These are phyloP conservation scores for Todus mexicanus DNA, from an alignment of 2,797 vertebrate genomes.

Conservation along the genomic window DNA sequence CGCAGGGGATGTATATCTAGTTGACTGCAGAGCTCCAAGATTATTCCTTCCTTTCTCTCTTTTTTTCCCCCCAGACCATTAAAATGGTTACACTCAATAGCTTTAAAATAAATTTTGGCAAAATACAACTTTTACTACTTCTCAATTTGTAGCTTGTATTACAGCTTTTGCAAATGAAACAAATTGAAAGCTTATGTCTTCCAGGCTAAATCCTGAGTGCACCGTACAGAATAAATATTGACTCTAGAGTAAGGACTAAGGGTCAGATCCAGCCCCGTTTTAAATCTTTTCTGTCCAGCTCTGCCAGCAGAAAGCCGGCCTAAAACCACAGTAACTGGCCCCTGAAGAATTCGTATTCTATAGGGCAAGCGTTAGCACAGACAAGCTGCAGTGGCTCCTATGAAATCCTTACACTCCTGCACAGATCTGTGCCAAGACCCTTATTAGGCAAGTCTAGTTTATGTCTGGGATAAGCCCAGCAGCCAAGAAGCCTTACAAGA, in stretches of 20 bases:
- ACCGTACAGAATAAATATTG: conserved; percentile 60
- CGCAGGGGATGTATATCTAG: not conserved
- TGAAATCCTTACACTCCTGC: not conserved
- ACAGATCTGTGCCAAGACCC: not conserved
- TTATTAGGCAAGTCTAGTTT: conserved; percentile 29
- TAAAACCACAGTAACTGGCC: conserved; percentile 36
- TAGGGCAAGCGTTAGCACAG: not conserved
- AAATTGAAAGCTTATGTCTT: conserved; percentile 65
- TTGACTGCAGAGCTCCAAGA: not conserved
- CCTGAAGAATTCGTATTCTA: conserved; percentile 22
- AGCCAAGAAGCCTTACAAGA: not conserved
- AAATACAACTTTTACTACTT: conserved; percentile 43
- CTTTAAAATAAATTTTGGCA: conserved; percentile 60
- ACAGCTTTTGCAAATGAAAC: conserved; percentile 43
- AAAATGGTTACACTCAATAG: conserved; percentile 15
- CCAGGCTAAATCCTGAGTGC: conserved; percentile 40
- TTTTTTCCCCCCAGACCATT: not conserved
- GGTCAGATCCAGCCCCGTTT: conserved; percentile 24
- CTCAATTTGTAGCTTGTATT: conserved; percentile 59
- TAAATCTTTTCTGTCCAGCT: conserved; percentile 35
- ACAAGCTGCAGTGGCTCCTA: not conserved
- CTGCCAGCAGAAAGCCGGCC: conserved; percentile 1
- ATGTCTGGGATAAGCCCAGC: conserved; percentile 16
- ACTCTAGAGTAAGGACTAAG: conserved; percentile 36
- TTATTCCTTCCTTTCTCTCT: not conserved